Base-by-base conservation (phyloP, 2,113 vertebrate species). In the Istiophorus platypterus region DNA sequence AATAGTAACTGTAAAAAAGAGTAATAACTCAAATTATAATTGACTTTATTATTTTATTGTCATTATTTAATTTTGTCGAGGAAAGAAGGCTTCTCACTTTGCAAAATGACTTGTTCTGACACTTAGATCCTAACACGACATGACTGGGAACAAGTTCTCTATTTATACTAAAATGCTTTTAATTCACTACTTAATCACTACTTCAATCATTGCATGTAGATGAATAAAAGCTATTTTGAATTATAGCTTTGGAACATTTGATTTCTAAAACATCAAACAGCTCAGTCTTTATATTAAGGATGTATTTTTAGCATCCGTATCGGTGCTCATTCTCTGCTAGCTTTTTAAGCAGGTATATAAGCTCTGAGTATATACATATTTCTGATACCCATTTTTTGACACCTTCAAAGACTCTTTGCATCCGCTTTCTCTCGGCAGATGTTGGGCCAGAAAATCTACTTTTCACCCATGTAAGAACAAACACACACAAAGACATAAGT, bases 371-470 rank as follows among this genome's bases (percentile, higher is more conserved):
- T n/a, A 22, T 29, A 45, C 34, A 22, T 11, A 56, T 41, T 61
- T 72, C 47, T 29, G 39, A 76, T 56, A 70, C n/a, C 20, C 76
- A 7, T 17, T 47, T 41, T 47, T 65, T 18, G 24, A 73, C 9
- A 41, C 26, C 41, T 59, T 85, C 31, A 84, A 77, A 88, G 56
- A 29, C 6, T 78, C 57, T 51, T 22, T 51, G 20, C 64, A 67
- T 76, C 73, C 59, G 62, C 52, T 56, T 41, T 62, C 57, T 74
- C 66, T 76, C 51, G 58, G 65, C 68, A 72, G 68, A 22, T 51
- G 49, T 51, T 51, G 18, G 18, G 4, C 59, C 26, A 78, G 6
- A 73, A 80, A 67, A 56, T 63, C 29, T 31, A 67, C 56, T 71
- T 71, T 61, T 67, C 51, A 57, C 17, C 47, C 39, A 73, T 66